phyloP scores from a whole-genome alignment of 2,888 invertebrate genomes.

The Leptopilina drosophilae region DNA sequence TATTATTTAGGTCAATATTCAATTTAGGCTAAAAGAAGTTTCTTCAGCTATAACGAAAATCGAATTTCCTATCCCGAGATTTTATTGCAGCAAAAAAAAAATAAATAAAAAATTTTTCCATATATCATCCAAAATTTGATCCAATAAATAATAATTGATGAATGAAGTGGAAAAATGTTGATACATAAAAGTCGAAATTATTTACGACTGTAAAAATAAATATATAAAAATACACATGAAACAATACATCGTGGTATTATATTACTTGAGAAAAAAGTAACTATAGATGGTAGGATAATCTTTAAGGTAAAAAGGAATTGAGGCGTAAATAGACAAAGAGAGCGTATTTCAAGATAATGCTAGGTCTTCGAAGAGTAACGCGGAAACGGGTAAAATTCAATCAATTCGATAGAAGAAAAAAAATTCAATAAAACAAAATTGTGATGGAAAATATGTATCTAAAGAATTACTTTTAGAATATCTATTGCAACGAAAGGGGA shows the following conservation, averaged over 20 bases:
- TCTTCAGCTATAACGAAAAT: not conserved
- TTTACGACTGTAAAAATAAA: constrained; percentile 14
- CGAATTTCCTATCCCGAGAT: not conserved
- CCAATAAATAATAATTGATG: constrained; percentile 14
- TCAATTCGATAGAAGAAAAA: not conserved
- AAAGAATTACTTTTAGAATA: not conserved
- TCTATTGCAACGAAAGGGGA: not conserved
- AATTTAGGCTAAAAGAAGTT: not conserved
- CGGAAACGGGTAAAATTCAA: constrained; percentile 1
- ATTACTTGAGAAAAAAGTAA: constrained; percentile 21
- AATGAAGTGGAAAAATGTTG: not conserved
- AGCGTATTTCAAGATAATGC: not conserved
- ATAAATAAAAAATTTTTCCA: not conserved
- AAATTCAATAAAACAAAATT: constrained; percentile 4
- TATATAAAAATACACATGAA: not conserved
- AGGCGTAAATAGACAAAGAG: constrained; percentile 29
- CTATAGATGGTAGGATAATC: constrained; percentile 15
- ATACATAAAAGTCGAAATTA: constrained; percentile 5
- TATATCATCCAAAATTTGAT: not conserved
- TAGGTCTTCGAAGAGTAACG: constrained; percentile 26
- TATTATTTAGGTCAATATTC: constrained; percentile 28
- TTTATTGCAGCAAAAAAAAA: not conserved
- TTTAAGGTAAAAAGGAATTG: constrained; percentile 22
- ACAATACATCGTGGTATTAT: not conserved
- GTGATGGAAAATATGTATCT: not conserved